Conservation (phyloP, 2,797 vertebrate genomes). For the Epinephelus awoara region DNA sequence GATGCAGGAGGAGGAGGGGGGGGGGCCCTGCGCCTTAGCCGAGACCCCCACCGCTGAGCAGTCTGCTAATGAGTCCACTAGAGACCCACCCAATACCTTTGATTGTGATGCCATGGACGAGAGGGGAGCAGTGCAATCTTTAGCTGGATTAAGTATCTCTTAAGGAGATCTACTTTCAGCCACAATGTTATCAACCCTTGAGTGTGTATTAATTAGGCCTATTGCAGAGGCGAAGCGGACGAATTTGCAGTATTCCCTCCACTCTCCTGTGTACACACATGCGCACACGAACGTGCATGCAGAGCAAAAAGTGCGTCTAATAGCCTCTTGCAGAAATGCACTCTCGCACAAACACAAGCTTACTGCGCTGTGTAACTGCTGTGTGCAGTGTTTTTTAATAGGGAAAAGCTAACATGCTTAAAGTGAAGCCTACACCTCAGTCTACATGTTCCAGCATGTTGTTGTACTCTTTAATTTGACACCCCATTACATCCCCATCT, state of each 20-base stretch:
- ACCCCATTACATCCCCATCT: conserved; percentile 73
- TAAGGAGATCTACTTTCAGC: conserved; percentile 88
- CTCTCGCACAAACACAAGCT: conserved; percentile 37
- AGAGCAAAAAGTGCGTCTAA: conserved; percentile 12
- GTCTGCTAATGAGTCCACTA: conserved; percentile 89
- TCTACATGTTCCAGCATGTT: conserved; percentile 47
- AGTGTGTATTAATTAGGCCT: conserved; percentile 87
- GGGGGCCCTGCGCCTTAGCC: conserved; percentile 42
- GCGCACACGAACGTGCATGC: conserved; percentile 15
- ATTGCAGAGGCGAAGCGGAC: conserved; percentile 75
- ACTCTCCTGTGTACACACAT: conserved; percentile 49
- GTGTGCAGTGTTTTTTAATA: conserved; percentile 35
- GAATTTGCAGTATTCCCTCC: conserved; percentile 67
- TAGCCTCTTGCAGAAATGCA: conserved; percentile 38
- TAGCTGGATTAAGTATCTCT: conserved; percentile 89
- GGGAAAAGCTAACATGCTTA: conserved; percentile 31
- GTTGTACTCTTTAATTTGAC: conserved; percentile 71
- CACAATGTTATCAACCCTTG: conserved; percentile 84
- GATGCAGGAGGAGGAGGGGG: conserved; percentile 9
- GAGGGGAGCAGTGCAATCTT: conserved; percentile 81
- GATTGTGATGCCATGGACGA: conserved; percentile 80
- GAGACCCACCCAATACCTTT: conserved; percentile 85
- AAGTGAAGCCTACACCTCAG: conserved; percentile 45
- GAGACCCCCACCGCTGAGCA: conserved; percentile 75
- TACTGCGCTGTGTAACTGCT: conserved; percentile 15